These are phyloP conservation scores for Patiria miniata DNA, from an alignment of 35 echinoderm and acorn worm species.

Conservation along the genomic window DNA sequence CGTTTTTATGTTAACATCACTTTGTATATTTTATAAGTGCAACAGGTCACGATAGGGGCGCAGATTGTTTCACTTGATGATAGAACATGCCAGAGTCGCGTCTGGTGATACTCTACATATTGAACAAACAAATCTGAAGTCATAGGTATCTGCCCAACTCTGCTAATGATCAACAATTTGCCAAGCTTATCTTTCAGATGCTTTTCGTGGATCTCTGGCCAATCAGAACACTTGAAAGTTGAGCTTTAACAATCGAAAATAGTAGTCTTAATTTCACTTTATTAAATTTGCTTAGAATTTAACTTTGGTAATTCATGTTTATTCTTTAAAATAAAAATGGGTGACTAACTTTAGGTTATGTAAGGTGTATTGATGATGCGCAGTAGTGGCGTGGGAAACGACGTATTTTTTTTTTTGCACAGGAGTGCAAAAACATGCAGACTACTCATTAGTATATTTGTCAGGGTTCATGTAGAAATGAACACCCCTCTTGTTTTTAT, in stretches of 20 bases:
- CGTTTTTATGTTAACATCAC: not conserved
- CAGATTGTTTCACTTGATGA: slow-evolving; percentile 1
- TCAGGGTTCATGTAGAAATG: too few relatives aligned
- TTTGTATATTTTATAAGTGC: slow-evolving; percentile 6
- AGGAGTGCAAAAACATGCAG: too few relatives aligned
- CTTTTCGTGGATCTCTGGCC: not conserved
- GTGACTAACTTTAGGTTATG: not conserved
- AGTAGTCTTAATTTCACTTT: not conserved
- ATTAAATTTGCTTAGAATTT: not conserved
- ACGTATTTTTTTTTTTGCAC: too few relatives aligned
- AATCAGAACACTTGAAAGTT: not conserved
- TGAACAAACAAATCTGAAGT: not conserved
- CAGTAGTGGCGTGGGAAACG: too few relatives aligned
- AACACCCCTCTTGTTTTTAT: too few relatives aligned
- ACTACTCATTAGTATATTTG: too few relatives aligned
- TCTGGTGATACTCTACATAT: not conserved
- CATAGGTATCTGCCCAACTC: not conserved
- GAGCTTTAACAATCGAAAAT: not conserved
- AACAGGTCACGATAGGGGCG: not conserved
- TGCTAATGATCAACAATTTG: not conserved
- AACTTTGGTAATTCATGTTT: not conserved
- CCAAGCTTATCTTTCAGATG: not conserved
- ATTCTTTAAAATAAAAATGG: not conserved
- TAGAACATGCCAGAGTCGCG: not conserved
- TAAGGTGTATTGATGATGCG: too few relatives aligned